These are phyloP conservation scores for Mormyrus lacerda DNA, from an alignment of 2,113 vertebrate genomes.

Conservation along the genomic window DNA sequence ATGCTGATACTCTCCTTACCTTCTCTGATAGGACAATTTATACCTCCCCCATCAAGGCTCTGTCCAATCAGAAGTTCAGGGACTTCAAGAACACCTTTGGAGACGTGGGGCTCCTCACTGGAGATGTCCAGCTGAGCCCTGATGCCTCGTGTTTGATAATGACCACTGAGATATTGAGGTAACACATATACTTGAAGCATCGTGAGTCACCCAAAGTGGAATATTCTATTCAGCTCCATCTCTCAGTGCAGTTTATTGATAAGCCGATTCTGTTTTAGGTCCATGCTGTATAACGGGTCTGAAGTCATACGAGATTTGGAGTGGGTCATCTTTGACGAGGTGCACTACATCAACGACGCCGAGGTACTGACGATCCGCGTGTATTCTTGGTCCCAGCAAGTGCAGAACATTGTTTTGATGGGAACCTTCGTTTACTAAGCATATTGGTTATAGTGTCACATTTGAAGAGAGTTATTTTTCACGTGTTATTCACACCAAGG, in stretches of 20 bases:
- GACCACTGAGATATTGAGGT: slow-evolving; percentile 91
- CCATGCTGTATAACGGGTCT: slow-evolving; percentile 86
- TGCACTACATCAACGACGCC: slow-evolving; percentile 85
- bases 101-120: slow-evolving; percentile 81
- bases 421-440: too few relatives aligned
- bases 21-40: slow-evolving; percentile 71
- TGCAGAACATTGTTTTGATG: not conserved
- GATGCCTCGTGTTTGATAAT: slow-evolving; percentile 88
- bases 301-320: slow-evolving; percentile 86
- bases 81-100: slow-evolving; percentile 83
- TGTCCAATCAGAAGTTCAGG: slow-evolving; percentile 92
- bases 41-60: slow-evolving; percentile 85
- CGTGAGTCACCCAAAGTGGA: not conserved
- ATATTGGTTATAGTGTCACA: not conserved
- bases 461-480: not conserved
- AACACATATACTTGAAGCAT: not conserved
- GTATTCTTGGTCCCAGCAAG: not conserved
- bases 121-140: slow-evolving; percentile 79
- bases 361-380: slow-evolving; percentile 57
- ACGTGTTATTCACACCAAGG: not conserved
- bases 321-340: slow-evolving; percentile 92
- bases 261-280: slow-evolving; percentile 50
- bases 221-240: not conserved
- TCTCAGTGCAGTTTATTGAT: not conserved
- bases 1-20: not conserved